These are phyloP conservation scores for Pogoniulus pusillus DNA, from an alignment of 2,797 vertebrate genomes.

Conservation along the genomic window DNA sequence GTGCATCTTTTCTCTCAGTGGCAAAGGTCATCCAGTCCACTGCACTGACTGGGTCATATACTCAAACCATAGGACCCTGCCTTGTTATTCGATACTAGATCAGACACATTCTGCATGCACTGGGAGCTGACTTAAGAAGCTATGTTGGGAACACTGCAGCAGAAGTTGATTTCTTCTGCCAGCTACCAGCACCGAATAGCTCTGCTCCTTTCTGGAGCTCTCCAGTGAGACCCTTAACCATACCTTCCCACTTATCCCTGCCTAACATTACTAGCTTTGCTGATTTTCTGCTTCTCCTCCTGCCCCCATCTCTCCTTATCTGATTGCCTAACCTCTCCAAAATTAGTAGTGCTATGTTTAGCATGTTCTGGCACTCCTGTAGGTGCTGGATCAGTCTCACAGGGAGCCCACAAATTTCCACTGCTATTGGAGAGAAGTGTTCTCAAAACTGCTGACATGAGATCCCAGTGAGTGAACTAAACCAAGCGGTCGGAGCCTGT, in stretches of 20 bases:
- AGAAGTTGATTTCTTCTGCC: not conserved
- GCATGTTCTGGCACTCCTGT: slow-evolving; percentile 25
- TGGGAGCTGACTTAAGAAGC: not conserved
- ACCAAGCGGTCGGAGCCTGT: slow-evolving; percentile 33
- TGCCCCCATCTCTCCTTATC: not conserved
- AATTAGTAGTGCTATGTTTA: slow-evolving; percentile 66
- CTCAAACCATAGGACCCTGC: not conserved
- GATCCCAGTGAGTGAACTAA: slow-evolving; percentile 42
- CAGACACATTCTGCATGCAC: not conserved
- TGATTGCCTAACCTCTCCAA: slow-evolving; percentile 42
- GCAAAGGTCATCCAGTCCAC: not conserved
- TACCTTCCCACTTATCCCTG: not conserved
- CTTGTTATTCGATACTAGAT: not conserved
- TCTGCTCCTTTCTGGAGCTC: not conserved
- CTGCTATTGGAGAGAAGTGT: slow-evolving; percentile 38
- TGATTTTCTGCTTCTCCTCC: not conserved
- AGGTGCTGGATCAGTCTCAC: slow-evolving; percentile 15
- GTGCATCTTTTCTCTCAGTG: not conserved
- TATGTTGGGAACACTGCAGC: not conserved
- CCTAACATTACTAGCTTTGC: not conserved
- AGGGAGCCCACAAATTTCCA: slow-evolving; percentile 50
- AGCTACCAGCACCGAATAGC: not conserved
- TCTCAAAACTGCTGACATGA: slow-evolving; percentile 66
- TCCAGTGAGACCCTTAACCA: not conserved
- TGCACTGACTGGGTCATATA: not conserved